Evolutionary conservation across 2,888 invertebrate genomes (phyloP).

Genomic region (Sinodicranocentrus sp.): DNA sequence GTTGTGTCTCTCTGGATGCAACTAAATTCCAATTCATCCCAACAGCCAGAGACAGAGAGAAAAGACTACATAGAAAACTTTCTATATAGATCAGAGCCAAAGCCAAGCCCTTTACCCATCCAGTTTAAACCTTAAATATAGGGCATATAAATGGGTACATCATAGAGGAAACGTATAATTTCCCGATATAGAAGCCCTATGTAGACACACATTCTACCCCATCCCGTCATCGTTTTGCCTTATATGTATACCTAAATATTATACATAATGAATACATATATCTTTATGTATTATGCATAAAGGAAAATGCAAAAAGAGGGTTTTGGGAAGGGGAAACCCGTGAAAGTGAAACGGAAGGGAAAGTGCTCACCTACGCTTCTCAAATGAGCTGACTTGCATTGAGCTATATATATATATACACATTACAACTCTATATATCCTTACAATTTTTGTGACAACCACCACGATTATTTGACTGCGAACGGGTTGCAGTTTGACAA

Average conservation of each 20-base stretch:
- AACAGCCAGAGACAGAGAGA: neutral
- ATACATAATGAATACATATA: slow-evolving; percentile 1
- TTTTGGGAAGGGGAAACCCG: slow-evolving; percentile 41
- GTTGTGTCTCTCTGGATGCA: slow-evolving; percentile 10
- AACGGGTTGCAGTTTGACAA: no score
- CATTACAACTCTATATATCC: neutral
- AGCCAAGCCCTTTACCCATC: slow-evolving; percentile 38
- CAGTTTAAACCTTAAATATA: neutral
- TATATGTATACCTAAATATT: neutral
- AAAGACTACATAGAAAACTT: neutral
- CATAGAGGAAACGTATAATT: no score
- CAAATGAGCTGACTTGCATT: neutral
- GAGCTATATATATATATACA: neutral
- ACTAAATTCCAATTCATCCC: neutral
- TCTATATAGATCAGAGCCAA: slow-evolving; percentile 32
- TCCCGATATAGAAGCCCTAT: no score
- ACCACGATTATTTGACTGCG: neutral
- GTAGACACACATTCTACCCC: neutral
- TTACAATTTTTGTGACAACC: slow-evolving; percentile 2
- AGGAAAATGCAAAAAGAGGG: slow-evolving; percentile 18
- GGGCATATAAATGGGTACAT: no score
- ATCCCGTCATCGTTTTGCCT: neutral
- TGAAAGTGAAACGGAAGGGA: slow-evolving; percentile 52
- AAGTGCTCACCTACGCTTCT: neutral
- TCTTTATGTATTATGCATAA: slow-evolving; percentile 27